Base-by-base conservation (phyloP, 1,140 invertebrate species). In the Colletes latitarsis region DNA sequence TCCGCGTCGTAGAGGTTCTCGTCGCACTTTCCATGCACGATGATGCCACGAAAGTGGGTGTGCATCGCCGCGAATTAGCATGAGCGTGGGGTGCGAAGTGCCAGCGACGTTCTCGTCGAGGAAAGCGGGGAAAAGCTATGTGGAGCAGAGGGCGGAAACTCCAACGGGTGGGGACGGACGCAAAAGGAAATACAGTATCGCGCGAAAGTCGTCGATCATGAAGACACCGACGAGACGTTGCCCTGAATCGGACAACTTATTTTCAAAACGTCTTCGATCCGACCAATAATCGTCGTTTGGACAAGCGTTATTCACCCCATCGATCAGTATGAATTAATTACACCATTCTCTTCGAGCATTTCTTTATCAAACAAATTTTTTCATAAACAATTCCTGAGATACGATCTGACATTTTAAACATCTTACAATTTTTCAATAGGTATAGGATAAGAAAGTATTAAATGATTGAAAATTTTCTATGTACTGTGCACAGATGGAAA, bases 1-100 rank as follows among this genome's bases (percentile, higher is more conserved):
- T 49, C 30, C 46, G 30, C 1, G n/a, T n/a, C 46, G 46, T 43
- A 21, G 52, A 21, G 10, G 6, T n/a, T n/a, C 53, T 63, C 46
- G 60, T 58, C 64, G 53, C 64, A 62, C 49, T 77, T 72, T 82
- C 62, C 46, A 68, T 15, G 67, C 46, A n/a, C 46, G 41, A 41
- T 52, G 66, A 53, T 49, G 66, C n/a, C 19, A n/a, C 4, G 57
- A 55, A 81, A 57, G 57, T 52, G 67, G 53, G 75, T 66, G 46
- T 41, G 70, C 69, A 19, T 19, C 39, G 12, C 8, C 49, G 57
- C n/a, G 30, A 9, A 69, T 63, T 70, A 70, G 52, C 53, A 63
- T 53, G 41, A 43, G n/a, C 39, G 64, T 53, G 19, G 57, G 53
- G 58, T 53, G 71, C 58, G 9, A 62, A 4, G 58, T 58, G 57